Base-by-base conservation (phyloP, 2,888 invertebrate genomes). In the Biston stratarius region DNA sequence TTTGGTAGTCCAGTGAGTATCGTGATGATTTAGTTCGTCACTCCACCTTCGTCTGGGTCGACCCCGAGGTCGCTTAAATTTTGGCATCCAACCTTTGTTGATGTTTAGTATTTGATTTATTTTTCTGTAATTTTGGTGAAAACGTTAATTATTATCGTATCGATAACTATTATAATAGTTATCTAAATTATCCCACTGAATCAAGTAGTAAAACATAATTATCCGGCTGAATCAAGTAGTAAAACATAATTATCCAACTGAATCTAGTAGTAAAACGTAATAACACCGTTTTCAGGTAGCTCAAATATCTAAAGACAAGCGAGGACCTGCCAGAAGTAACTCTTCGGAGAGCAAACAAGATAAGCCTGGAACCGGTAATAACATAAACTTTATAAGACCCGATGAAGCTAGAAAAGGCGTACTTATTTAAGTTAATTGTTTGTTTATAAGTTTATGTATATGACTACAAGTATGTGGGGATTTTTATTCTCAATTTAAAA, bases 231-330 rank as follows among this genome's bases (percentile, higher is more conserved):
- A 24, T 24, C 24, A 24, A 24, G 24, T 24, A 24, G 24, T 15
- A 24, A 14, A 11, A 24, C 15, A 36, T 36, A 6, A 36, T 36
- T 36, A 42, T 9, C 42, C 10, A n/a, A 8, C 10, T 42, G 42
- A 42, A 42, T 8, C 42, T 1, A 2, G 11, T 42, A 42, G 2
- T 12, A 12, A 8, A 42, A 10, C 9, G 42, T 10, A 42, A 42
- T 12, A 24, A 11, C 10, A 0, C 14, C 38, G 10, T 11, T 53
- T 59, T 24, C 81, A 94, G 94, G 93, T 94, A 1, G 77, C 84
- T 15, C 85, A 83, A 76, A 87, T 94, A 87, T 77, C 87, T 1
- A 93, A 92, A 74, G 90, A 90, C 47, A 91, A 90, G 67, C 87
- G 87, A 2, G 81, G 77, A 0, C 72, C 79, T 1, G 73, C 72